Percentiles rank a stretch among this genome's conserved stretches.
phyloP scores from a whole-genome alignment of 2,888 invertebrate genomes.

The Sphaerophoria taeniata region DNA sequence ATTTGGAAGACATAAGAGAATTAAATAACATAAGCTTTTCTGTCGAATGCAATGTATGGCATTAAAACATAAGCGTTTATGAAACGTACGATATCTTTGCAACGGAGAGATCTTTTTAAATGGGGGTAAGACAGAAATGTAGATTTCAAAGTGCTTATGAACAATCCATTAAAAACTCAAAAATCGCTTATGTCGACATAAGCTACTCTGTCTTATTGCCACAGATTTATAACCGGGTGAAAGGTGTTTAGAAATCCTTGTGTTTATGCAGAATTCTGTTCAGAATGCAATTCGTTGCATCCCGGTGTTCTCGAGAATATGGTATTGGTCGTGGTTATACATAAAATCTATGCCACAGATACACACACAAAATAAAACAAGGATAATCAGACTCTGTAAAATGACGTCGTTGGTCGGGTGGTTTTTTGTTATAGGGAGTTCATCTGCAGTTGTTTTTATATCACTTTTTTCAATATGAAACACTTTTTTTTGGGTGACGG shows the following conservation, averaged over 20 bases:
- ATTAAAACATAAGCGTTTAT: no score
- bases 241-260: not conserved
- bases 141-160: no score
- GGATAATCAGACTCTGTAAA: not conserved
- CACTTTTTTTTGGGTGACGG: constrained; percentile 35
- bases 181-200: no score
- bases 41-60: no score
- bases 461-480: constrained; percentile 2
- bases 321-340: not conserved
- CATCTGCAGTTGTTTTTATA: not conserved
- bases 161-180: no score
- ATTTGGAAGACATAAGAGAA: no score
- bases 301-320: not conserved
- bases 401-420: not conserved
- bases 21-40: no score
- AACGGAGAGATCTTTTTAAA: no score
- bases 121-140: no score
- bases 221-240: not conserved
- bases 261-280: not conserved
- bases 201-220: no score
- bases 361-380: constrained; percentile 4
- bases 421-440: not conserved
- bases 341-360: not conserved
- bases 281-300: constrained; percentile 11
- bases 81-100: no score